Percentiles rank a stretch among this genome's conserved stretches.
These are phyloP conservation scores for Hucho hucho DNA, from an alignment of 2,113 vertebrate genomes.

Conservation along the genomic window DNA sequence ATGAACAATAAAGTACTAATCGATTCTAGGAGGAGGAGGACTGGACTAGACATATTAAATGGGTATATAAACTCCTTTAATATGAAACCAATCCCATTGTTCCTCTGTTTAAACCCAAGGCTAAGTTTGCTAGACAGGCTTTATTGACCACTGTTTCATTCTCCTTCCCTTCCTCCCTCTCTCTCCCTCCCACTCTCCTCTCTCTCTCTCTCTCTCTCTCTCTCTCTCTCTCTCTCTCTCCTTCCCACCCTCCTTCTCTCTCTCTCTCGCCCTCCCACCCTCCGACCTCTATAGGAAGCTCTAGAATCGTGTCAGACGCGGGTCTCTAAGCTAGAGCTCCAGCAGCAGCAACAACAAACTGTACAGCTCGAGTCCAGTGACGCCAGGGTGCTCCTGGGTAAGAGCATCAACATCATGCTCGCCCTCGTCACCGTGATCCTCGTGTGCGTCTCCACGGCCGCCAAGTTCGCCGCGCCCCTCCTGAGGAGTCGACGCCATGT, in stretches of 20 bases:
- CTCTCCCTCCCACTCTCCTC: too few relatives aligned
- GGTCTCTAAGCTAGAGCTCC: slow-evolving; percentile 93
- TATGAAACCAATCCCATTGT: too few relatives aligned
- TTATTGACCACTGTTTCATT: not conserved
- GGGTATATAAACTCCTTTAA: too few relatives aligned
- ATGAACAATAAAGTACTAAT: too few relatives aligned
- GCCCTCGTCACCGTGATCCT: slow-evolving; percentile 94
- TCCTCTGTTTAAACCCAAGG: too few relatives aligned
- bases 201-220: not conserved
- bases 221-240: not conserved
- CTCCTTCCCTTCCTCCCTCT: too few relatives aligned
- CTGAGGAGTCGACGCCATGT: slow-evolving; percentile 90
- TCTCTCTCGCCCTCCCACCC: not conserved
- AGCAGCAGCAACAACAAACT: slow-evolving; percentile 96
- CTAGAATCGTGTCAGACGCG: slow-evolving; percentile 95
- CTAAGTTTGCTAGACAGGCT: not conserved
- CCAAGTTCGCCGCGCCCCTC: slow-evolving; percentile 90
- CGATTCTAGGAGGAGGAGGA: too few relatives aligned
- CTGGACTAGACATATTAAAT: too few relatives aligned
- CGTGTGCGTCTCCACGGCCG: slow-evolving; percentile 94
- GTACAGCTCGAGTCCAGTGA: slow-evolving; percentile 91
- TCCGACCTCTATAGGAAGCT: slow-evolving; percentile 75
- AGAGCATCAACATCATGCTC: slow-evolving; percentile 96
- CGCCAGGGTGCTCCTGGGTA: slow-evolving; percentile 86
- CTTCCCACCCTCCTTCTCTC: not conserved